Percentiles rank a stretch among this genome's conserved stretches.
phyloP scores from a whole-genome alignment of 2,888 invertebrate species.

The Neoscelio sp. region DNA sequence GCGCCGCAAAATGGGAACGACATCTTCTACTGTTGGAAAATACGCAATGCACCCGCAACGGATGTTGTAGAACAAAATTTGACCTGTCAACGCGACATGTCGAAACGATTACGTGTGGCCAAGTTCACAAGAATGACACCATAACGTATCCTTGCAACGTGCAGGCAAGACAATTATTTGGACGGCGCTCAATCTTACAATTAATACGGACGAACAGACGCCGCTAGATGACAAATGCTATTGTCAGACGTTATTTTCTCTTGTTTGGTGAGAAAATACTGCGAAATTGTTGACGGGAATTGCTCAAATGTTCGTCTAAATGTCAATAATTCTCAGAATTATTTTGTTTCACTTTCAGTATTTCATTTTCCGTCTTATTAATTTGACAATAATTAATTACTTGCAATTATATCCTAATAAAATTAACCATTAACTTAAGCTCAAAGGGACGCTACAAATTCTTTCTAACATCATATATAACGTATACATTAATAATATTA shows the following conservation, averaged over 20 bases:
- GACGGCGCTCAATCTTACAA: constrained; percentile 57
- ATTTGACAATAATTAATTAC: too few relatives aligned
- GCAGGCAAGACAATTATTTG: constrained; percentile 56
- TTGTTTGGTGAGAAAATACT: neutral
- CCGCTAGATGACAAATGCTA: constrained; percentile 34
- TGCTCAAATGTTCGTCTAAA: neutral
- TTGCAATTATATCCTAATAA: neutral
- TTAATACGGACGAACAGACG: constrained; percentile 31
- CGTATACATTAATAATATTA: too few relatives aligned
- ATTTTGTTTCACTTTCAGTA: too few relatives aligned
- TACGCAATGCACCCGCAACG: constrained; percentile 60
- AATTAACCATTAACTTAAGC: constrained; percentile 5
- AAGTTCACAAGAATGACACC: constrained; percentile 40
- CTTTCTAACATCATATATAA: too few relatives aligned
- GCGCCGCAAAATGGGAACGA: constrained; percentile 69
- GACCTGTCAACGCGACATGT: constrained; percentile 66
- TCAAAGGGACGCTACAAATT: too few relatives aligned
- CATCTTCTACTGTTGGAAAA: constrained; percentile 65
- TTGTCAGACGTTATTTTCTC: constrained; percentile 19
- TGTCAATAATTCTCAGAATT: neutral
- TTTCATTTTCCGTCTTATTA: too few relatives aligned
- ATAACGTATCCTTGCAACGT: constrained; percentile 22
- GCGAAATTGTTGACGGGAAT: neutral
- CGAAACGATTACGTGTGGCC: constrained; percentile 63
- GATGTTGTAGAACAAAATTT: constrained; percentile 69